A percentile compares a stretch with the other conserved stretches of the same genome.
Conservation (phyloP, 2,797 vertebrate species). For the Gorsachius magnificus region DNA sequence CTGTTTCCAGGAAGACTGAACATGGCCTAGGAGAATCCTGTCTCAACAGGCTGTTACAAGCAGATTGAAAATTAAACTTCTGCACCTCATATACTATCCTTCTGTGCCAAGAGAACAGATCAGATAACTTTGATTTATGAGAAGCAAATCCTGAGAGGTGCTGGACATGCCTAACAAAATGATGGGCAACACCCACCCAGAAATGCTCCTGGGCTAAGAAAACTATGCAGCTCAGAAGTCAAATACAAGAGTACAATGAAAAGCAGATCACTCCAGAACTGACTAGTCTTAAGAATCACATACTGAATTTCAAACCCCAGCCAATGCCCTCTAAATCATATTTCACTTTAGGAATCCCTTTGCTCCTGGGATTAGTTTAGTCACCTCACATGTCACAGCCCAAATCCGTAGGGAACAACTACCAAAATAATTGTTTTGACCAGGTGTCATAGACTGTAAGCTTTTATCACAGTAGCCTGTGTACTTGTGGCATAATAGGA, state of each 20-base stretch:
- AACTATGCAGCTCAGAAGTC: neutral
- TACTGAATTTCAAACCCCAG: constrained; percentile 1
- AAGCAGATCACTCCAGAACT: neutral
- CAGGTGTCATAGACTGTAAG: constrained; percentile 41
- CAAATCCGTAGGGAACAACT: neutral
- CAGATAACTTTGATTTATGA: constrained; percentile 38
- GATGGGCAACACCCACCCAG: neutral
- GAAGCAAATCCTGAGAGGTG: neutral
- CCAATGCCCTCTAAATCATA: constrained; percentile 33
- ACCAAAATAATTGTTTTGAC: constrained; percentile 68
- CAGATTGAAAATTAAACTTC: constrained; percentile 18
- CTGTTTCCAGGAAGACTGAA: neutral
- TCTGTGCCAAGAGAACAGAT: constrained; percentile 9
- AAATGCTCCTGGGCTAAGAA: neutral
- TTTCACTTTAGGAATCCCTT: constrained; percentile 47
- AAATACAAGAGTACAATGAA: neutral
- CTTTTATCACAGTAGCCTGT: constrained; percentile 56
- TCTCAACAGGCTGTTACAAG: neutral
- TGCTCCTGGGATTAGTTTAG: constrained; percentile 39
- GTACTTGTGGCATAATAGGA: constrained; percentile 55
- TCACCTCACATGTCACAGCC: constrained; percentile 11
- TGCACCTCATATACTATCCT: neutral
- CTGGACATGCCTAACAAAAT: neutral
- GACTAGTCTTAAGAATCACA: neutral
- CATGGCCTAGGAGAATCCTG: neutral